Conservation (phyloP, 2,797 vertebrate genomes). For the Menidia menidia region DNA sequence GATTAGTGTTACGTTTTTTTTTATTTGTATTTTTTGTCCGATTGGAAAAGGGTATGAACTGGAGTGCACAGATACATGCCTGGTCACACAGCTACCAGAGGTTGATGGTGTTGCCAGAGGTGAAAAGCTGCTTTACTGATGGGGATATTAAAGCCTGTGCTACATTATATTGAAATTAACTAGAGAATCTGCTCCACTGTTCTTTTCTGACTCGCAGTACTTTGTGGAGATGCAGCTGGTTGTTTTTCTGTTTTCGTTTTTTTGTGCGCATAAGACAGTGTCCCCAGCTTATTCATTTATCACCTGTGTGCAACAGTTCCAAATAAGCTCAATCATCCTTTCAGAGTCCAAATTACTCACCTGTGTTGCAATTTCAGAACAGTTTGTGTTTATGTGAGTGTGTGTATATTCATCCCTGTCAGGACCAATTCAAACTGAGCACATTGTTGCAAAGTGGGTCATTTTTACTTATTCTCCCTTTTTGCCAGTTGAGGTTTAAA, state of each 20-base stretch:
- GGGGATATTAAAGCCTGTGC: constrained; percentile 36
- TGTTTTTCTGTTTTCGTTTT: too few species aligned
- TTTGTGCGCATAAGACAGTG: constrained; percentile 26
- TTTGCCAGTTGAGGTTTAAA: constrained; percentile 21
- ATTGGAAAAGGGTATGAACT: constrained; percentile 11
- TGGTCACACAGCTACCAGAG: not conserved
- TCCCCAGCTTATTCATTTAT: constrained; percentile 48
- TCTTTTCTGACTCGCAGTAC: constrained; percentile 32
- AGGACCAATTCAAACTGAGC: constrained; percentile 23
- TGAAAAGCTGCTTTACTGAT: constrained; percentile 32
- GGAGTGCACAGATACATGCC: constrained; percentile 1
- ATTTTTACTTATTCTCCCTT: constrained; percentile 14
- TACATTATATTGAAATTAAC: constrained; percentile 33
- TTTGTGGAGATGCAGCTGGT: too few species aligned
- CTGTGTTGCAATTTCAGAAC: constrained; percentile 28
- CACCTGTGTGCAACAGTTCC: constrained; percentile 43
- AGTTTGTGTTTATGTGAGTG: constrained; percentile 8
- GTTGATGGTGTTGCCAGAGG: constrained; percentile 19
- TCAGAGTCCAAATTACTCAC: constrained; percentile 42
- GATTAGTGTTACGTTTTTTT: not conserved
- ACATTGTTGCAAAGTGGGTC: constrained; percentile 41
- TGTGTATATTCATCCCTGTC: constrained; percentile 11
- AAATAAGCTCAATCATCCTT: constrained; percentile 48
- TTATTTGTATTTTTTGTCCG: not conserved
- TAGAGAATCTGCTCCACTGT: constrained; percentile 26